These are phyloP conservation scores for Abscondita cerata DNA, from an alignment of 2,888 invertebrate genomes.

Conservation along the genomic window DNA sequence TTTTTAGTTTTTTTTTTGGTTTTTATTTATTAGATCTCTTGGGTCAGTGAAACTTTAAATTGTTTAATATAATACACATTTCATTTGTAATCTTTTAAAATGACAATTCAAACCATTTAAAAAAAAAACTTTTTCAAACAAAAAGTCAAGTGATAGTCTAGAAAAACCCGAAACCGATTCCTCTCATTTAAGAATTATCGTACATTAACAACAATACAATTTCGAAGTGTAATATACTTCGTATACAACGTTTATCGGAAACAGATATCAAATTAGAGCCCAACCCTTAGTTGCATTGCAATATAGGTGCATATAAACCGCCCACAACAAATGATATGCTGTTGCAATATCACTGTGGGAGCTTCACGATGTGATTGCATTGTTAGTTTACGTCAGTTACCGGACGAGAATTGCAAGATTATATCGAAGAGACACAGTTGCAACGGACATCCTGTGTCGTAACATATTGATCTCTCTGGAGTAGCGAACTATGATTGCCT, in stretches of 20 bases:
- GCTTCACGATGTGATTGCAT: conserved; percentile 28
- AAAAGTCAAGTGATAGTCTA: too few relatives aligned
- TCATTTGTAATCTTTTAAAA: too few relatives aligned
- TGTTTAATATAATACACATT: too few relatives aligned
- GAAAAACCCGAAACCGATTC: too few relatives aligned
- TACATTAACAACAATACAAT: too few relatives aligned
- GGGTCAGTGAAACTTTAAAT: too few relatives aligned
- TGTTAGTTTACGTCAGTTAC: conserved; percentile 24
- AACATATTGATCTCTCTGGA: conserved; percentile 36
- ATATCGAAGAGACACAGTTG: conserved; percentile 31
- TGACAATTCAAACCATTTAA: too few relatives aligned
- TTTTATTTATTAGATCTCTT: too few relatives aligned
- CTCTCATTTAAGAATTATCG: too few relatives aligned
- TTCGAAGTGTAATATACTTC: too few relatives aligned
- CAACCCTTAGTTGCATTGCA: not conserved
- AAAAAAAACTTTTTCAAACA: too few relatives aligned
- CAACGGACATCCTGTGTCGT: conserved; percentile 35
- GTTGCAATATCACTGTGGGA: conserved; percentile 21
- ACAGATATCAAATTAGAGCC: not conserved
- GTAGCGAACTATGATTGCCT: conserved; percentile 29
- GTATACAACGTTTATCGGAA: not conserved
- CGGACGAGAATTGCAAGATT: conserved; percentile 25
- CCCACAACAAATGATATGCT: conserved; percentile 16
- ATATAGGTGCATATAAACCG: not conserved
- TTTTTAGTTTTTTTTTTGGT: too few relatives aligned